These are phyloP conservation scores for Drosophila melanocephala DNA, from an alignment of 2,888 invertebrate species.

Conservation along the genomic window DNA sequence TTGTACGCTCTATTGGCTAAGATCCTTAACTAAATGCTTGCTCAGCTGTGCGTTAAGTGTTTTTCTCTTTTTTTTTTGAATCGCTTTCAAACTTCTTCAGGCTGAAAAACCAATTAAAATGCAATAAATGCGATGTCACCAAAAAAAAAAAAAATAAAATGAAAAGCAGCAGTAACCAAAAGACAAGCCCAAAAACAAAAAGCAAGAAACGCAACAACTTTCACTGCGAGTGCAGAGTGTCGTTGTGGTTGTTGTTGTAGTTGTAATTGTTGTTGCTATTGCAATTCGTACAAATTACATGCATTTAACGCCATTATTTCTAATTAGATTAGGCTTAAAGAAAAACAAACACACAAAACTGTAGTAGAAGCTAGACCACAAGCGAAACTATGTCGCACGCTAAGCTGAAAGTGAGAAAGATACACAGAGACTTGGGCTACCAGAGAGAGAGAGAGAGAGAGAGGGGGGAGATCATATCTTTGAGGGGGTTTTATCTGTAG, in stretches of 20 bases:
- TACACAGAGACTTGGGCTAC: not conserved
- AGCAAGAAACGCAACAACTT: conserved; percentile 55
- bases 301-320: conserved; percentile 71
- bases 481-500: conserved; percentile 28
- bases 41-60: conserved; percentile 50
- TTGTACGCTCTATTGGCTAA: conserved; percentile 46
- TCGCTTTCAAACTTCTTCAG: conserved; percentile 51
- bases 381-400: conserved; percentile 76
- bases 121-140: conserved; percentile 56
- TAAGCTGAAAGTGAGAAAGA: conserved; percentile 30
- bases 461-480: not conserved
- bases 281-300: conserved; percentile 67
- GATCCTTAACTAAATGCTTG: conserved; percentile 40
- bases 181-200: conserved; percentile 52
- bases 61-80: conserved; percentile 7
- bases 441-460: not conserved
- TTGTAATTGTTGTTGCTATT: conserved; percentile 24
- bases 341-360: conserved; percentile 5
- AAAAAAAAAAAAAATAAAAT: conserved; percentile 11
- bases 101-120: conserved; percentile 69
- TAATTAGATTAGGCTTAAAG: conserved; percentile 73
- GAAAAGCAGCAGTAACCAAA: conserved; percentile 21
- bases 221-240: conserved; percentile 54
- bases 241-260: conserved; percentile 10
- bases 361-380: conserved; percentile 50